Percentiles rank a stretch among this genome's conserved stretches.
Conservation (phyloP, 2,797 vertebrate genomes). For the Parotocinclus haroldoi region DNA sequence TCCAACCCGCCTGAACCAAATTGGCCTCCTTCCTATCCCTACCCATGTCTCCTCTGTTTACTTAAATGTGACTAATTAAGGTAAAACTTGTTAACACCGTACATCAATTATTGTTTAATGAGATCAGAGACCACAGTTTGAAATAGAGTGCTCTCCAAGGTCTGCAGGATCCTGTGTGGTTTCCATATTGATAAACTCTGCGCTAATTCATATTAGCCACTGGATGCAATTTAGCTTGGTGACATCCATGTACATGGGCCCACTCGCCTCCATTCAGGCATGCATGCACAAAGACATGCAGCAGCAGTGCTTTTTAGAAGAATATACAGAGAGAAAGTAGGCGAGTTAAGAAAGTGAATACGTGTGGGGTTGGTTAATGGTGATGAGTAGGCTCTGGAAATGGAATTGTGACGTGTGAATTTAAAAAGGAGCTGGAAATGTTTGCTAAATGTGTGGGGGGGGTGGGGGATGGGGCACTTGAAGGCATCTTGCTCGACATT, state of each 20-base stretch:
- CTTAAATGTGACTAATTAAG: conserved; percentile 77
- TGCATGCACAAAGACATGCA: conserved; percentile 34
- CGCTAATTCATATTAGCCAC: conserved; percentile 52
- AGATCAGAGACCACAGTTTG: conserved; percentile 78
- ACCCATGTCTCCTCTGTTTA: conserved; percentile 59
- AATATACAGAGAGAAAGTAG: conserved; percentile 34
- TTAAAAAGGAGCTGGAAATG: conserved; percentile 57
- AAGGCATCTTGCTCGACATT: conserved; percentile 43
- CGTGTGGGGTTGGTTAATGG: conserved; percentile 10
- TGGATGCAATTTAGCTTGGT: conserved; percentile 35
- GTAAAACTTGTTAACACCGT: conserved; percentile 77
- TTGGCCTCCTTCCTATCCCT: conserved; percentile 47
- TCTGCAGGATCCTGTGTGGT: conserved; percentile 52
- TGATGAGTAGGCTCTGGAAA: conserved; percentile 65
- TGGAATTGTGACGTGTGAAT: conserved; percentile 71
- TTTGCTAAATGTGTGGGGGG: conserved; percentile 34
- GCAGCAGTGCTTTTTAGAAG: neutral
- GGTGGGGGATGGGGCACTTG: conserved; percentile 31
- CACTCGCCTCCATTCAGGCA: conserved; percentile 7
- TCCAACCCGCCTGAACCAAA: conserved; percentile 19
- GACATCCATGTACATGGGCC: conserved; percentile 9
- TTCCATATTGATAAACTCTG: conserved; percentile 55
- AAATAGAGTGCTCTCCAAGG: conserved; percentile 59
- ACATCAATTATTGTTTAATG: conserved; percentile 77
- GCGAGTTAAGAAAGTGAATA: conserved; percentile 31